These are phyloP conservation scores for Cichlasoma orientale DNA, from an alignment of 2,797 vertebrate genomes.

Conservation along the genomic window DNA sequence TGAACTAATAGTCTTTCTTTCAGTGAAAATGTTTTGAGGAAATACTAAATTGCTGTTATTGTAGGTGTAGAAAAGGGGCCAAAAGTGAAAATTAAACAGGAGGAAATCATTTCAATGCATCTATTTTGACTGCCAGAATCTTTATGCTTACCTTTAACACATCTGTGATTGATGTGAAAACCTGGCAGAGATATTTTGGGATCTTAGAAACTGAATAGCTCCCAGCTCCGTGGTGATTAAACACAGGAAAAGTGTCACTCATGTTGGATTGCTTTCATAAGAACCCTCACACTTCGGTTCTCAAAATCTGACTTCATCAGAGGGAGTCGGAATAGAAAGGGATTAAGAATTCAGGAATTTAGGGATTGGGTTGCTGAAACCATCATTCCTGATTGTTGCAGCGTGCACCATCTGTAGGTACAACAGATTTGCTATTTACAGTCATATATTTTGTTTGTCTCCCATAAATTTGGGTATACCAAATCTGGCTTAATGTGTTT, in stretches of 20 bases:
- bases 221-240: constrained; percentile 57
- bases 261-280: constrained; percentile 63
- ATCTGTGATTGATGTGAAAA: constrained; percentile 24
- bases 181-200: constrained; percentile 50
- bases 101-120: constrained; percentile 26
- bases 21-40: neutral
- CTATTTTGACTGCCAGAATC: constrained; percentile 1
- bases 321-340: constrained; percentile 34
- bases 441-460: constrained; percentile 5
- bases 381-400: constrained; percentile 43
- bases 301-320: constrained; percentile 57
- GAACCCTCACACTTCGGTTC: constrained; percentile 48
- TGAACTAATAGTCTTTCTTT: neutral
- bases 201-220: constrained; percentile 50
- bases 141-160: constrained; percentile 9
- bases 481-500: neutral
- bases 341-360: constrained; percentile 60
- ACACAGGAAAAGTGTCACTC: constrained; percentile 66
- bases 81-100: constrained; percentile 6
- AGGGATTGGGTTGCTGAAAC: constrained; percentile 46
- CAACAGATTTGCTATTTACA: constrained; percentile 11
- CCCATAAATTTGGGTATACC: neutral
- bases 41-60: neutral
- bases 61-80: neutral
- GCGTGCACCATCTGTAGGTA: constrained; percentile 48